A percentile compares a stretch with the other conserved stretches of the same genome.
phyloP scores from a whole-genome alignment of 2,888 invertebrate species.

The Cantharis rufa region DNA sequence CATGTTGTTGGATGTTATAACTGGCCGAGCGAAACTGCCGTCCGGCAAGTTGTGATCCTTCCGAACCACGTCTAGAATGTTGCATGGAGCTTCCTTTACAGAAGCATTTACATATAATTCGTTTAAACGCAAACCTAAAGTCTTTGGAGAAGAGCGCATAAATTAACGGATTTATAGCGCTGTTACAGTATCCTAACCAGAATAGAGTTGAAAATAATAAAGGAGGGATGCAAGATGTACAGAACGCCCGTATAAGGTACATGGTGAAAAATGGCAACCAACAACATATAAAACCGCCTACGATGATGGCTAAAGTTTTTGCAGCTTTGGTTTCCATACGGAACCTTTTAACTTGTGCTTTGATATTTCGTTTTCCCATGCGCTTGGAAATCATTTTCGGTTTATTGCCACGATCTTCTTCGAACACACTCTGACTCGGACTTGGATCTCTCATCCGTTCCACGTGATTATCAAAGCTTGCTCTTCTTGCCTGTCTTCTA shows the following conservation, averaged over 20 bases:
- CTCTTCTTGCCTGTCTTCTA: slow-evolving; percentile 52
- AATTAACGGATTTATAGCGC: slow-evolving; percentile 93
- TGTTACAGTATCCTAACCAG: slow-evolving; percentile 98
- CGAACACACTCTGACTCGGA: slow-evolving; percentile 55
- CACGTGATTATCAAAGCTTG: slow-evolving; percentile 59
- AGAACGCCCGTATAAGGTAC: slow-evolving; percentile 88
- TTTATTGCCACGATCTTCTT: slow-evolving; percentile 44
- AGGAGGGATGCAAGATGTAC: slow-evolving; percentile 81
- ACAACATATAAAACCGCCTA: slow-evolving; percentile 94
- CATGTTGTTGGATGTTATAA: slow-evolving; percentile 60
- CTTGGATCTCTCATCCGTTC: slow-evolving; percentile 56
- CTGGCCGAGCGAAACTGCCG: slow-evolving; percentile 61
- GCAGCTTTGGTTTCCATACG: slow-evolving; percentile 97
- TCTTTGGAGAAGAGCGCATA: slow-evolving; percentile 95
- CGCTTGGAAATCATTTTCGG: slow-evolving; percentile 61
- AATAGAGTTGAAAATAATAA: slow-evolving; percentile 89
- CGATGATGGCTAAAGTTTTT: slow-evolving; percentile 94
- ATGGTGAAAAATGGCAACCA: slow-evolving; percentile 98
- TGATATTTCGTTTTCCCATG: slow-evolving; percentile 89
- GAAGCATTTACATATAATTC: slow-evolving; percentile 85
- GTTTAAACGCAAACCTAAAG: slow-evolving; percentile 92
- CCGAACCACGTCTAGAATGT: slow-evolving; percentile 61
- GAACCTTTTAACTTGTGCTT: slow-evolving; percentile 83
- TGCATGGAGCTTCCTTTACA: slow-evolving; percentile 60
- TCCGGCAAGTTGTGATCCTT: slow-evolving; percentile 60